These are phyloP conservation scores for Lycocorax pyrrhopterus DNA, from an alignment of 2,113 vertebrate genomes.

Conservation along the genomic window DNA sequence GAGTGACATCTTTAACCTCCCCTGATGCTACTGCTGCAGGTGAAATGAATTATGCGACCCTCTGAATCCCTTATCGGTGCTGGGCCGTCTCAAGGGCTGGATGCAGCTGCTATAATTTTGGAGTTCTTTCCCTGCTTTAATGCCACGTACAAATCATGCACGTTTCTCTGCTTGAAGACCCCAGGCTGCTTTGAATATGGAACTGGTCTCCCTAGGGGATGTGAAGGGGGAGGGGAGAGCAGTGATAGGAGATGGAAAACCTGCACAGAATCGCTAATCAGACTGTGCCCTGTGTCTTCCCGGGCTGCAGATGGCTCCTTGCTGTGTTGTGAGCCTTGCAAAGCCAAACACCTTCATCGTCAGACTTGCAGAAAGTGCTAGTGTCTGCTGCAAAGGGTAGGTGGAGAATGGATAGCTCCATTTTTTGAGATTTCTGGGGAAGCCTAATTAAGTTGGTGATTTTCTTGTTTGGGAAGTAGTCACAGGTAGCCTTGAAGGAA, in stretches of 20 bases:
- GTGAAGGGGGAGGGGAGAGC: background rate
- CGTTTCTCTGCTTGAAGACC: constrained; percentile 69
- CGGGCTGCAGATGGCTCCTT: constrained; percentile 39
- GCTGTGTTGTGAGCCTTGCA: background rate
- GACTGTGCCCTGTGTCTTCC: constrained; percentile 33
- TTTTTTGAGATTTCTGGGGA: background rate
- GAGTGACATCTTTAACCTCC: constrained; percentile 70
- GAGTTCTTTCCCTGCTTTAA: constrained; percentile 50
- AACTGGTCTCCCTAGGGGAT: constrained; percentile 50
- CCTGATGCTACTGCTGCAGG: constrained; percentile 63
- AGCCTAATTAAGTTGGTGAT: background rate
- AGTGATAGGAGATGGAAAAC: constrained; percentile 26
- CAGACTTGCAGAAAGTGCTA: background rate
- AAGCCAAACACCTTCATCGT: constrained; percentile 38
- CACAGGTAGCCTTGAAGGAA: background rate
- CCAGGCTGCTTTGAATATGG: constrained; percentile 67
- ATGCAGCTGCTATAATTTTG: constrained; percentile 60
- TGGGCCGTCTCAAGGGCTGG: constrained; percentile 32
- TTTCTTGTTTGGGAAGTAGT: background rate
- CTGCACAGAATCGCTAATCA: constrained; percentile 60
- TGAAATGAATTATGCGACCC: constrained; percentile 68
- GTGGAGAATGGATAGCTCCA: background rate
- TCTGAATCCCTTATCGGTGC: constrained; percentile 29
- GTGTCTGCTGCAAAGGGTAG: background rate
- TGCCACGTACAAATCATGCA: constrained; percentile 59